Base-by-base conservation (phyloP, 1,140 invertebrate species). In the Drosophila melanica region DNA sequence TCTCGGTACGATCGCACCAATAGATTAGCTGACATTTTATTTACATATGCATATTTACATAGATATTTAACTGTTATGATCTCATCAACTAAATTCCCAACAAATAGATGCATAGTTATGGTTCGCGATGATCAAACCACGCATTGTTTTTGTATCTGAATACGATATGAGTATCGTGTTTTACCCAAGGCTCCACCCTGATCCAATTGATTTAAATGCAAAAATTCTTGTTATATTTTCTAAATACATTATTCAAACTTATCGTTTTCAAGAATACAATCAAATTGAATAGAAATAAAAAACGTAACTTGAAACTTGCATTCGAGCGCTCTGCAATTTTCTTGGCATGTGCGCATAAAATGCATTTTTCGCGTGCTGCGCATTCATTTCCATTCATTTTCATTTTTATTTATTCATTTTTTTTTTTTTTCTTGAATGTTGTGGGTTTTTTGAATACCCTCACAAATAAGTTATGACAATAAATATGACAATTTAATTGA, bases 331-430 rank as follows among this genome's bases (percentile, higher is more conserved):
- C 63, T 54, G 57, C 79, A 79, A 79, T 75, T 80, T 69, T 54
- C 60, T 63, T 65, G 78, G 66, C 68, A 81, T 81, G 58, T 60
- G 78, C 57, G 78, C 67, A 33, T 59, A 60, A 73, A 55, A 67
- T 77, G 79, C 51, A 81, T 77, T 81, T 81, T 77, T 77, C 63
- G 64, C 72, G 57, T 76, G 63, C 54, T 16, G 44, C 64, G 57
- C 74, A 64, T 78, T 69, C 50, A 69, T 74, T 80, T 80, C 53
- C 50, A 65, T 76, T 60, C 57, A 68, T 44, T 64, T 70, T 64
- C 42, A 50, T 63, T 33, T 33, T 33, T 8, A 33, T 33, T 3
- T 23, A 23, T 3, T 1, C 3, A 1, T 20, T 35, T 64, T 66
- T 53, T 62, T n/a, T n/a, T n/a, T n/a, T n/a, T n/a, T n/a, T n/a